A percentile compares a stretch with the other conserved stretches of the same genome.
phyloP scores from a whole-genome alignment of 2,113 vertebrate species.

The Lepus timidus region DNA sequence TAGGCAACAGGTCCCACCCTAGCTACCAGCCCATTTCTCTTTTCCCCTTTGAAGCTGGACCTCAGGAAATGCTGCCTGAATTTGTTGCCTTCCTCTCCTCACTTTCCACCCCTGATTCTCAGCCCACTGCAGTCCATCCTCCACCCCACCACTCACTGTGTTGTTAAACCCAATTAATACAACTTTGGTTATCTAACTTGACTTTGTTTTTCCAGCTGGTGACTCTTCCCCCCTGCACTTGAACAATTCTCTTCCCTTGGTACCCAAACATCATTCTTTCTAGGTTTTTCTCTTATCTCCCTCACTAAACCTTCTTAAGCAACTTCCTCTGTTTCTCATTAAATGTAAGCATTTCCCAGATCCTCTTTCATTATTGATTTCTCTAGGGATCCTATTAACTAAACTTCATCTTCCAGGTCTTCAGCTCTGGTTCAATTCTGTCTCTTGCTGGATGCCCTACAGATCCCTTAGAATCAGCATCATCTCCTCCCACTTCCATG shows the following conservation, averaged over 20 bases:
- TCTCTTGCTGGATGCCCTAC: background rate
- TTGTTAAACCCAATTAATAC: slow-evolving; percentile 24
- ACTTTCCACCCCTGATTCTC: background rate
- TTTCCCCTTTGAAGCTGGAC: slow-evolving; percentile 41
- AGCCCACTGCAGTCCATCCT: background rate
- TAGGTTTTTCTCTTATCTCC: background rate
- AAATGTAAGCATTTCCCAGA: background rate
- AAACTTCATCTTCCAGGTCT: background rate
- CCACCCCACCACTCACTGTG: background rate
- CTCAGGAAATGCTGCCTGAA: background rate
- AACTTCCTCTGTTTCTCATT: background rate
- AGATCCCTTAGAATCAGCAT: background rate
- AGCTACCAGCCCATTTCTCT: slow-evolving; percentile 41
- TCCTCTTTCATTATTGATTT: background rate
- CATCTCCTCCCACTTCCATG: background rate
- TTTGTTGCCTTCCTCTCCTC: slow-evolving; percentile 28
- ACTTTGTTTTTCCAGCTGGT: background rate
- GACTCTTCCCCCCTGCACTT: background rate
- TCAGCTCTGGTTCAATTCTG: background rate
- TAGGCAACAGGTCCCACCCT: background rate
- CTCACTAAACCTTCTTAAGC: background rate
- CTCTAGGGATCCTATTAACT: background rate
- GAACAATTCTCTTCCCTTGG: background rate
- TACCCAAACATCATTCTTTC: background rate
- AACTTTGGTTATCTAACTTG: slow-evolving; percentile 14